phyloP scores from a whole-genome alignment of 2,888 invertebrate genomes.

The Noctuana brunneofusca region DNA sequence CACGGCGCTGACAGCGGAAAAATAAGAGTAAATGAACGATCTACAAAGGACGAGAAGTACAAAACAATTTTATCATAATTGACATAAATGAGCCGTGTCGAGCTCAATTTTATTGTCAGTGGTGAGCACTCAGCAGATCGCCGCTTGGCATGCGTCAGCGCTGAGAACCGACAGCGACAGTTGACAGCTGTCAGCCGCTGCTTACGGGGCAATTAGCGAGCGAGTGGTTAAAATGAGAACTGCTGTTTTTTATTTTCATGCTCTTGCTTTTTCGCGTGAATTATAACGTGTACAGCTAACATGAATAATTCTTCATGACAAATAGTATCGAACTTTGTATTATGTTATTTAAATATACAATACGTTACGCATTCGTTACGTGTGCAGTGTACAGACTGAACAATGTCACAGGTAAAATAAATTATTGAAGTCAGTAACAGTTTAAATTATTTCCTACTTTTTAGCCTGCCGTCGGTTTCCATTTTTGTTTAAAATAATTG shows the following conservation, averaged over 20 bases:
- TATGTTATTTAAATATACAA: too few relatives aligned
- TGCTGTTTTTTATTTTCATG: neutral
- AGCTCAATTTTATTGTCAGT: constrained; percentile 43
- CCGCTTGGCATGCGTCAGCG: constrained; percentile 54
- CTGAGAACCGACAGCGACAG: constrained; percentile 24
- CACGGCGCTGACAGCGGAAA: neutral
- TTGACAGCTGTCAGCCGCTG: constrained; percentile 29
- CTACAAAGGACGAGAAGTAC: neutral
- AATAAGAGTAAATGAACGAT: constrained; percentile 8
- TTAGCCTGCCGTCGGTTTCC: too few relatives aligned
- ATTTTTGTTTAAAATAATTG: too few relatives aligned
- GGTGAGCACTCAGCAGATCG: constrained; percentile 47
- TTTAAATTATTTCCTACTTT: too few relatives aligned
- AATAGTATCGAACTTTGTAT: too few relatives aligned
- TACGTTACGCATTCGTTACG: too few relatives aligned
- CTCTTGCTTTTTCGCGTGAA: neutral
- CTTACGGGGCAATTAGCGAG: constrained; percentile 29
- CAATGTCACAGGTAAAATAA: too few relatives aligned
- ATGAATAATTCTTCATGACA: too few relatives aligned
- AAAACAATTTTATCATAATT: constrained; percentile 8
- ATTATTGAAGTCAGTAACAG: too few relatives aligned
- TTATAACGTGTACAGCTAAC: neutral
- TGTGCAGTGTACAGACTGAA: too few relatives aligned
- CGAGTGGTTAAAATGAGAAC: constrained; percentile 22
- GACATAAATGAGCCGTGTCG: constrained; percentile 41